Base-by-base conservation (phyloP, 2,113 vertebrate genomes). In the Beaufortia kweichowensis region DNA sequence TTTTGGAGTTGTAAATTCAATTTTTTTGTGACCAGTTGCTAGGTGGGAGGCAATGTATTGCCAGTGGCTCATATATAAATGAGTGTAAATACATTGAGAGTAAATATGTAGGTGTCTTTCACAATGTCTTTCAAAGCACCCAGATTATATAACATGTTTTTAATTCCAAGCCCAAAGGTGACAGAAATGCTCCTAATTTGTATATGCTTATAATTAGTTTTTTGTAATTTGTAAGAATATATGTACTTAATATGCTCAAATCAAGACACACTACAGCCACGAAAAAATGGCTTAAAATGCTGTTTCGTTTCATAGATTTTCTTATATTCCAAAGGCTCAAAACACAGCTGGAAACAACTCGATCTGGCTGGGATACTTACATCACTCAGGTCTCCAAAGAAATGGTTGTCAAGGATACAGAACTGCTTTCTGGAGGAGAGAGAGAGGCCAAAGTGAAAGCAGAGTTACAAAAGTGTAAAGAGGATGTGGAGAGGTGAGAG, bases 401-500 rank as follows among this genome's bases (percentile, higher is more conserved):
- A n/a, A 87, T 81, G 0, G 85, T 90, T 55, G 82, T 87, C 82
- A 93, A 86, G 83, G 91, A 94, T 63, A 88, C 93, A 12, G 85
- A 88, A 83, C 79, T 92, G 21, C 89, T 94, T 24, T 14, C 73
- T 0, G 57, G 90, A 59, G 84, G 63, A 79, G 87, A 91, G 14
- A 86, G 84, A 53, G 87, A 86, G 50, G 46, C 55, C 43, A 92
- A 87, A 67, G 82, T 91, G 56, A 89, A 75, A 73, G 82, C 82
- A 0, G 90, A 94, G 67, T 24, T 91, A 33, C 79, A 89, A 61
- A 88, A 72, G 43, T 88, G 84, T 84, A 90, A 88, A 73, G 88
- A 92, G 81, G 91, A 94, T 39, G 41, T 88, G 2, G 84, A 89
- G 39, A 91, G 91, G 91, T 94, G 71, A 87, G 72, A 87, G 19